Percentiles rank a stretch among this genome's conserved stretches.
Evolutionary conservation across 37 sponge, comb jelly and placozoan species (phyloP).

Genomic region (Ianthella basta): DNA sequence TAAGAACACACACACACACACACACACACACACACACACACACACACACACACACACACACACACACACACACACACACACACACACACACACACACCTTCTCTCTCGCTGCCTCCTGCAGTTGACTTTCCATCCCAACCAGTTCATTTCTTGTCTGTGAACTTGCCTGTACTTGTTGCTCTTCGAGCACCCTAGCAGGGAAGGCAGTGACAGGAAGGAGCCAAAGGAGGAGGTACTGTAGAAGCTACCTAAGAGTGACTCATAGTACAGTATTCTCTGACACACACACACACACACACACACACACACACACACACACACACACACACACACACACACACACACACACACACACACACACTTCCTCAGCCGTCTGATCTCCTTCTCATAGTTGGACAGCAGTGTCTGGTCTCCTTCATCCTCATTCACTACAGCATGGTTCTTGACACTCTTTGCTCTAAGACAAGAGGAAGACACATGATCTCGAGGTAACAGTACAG

Average conservation of each 20-base stretch:
- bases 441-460: constrained; percentile 89
- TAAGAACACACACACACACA: no score
- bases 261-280: not conserved
- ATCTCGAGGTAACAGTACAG: no score
- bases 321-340: not conserved
- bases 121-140: constrained; percentile 28
- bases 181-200: constrained; percentile 8
- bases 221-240: not conserved
- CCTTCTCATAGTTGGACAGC: constrained; percentile 82
- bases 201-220: not conserved
- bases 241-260: not conserved
- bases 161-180: constrained; percentile 9
- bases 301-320: not conserved
- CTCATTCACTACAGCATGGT: constrained; percentile 82
- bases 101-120: constrained; percentile 14
- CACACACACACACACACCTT: constrained; percentile 23
- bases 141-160: not conserved
- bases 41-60: constrained; percentile 17
- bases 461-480: no score
- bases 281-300: not conserved
- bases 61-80: constrained; percentile 24
- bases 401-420: constrained; percentile 87
- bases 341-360: not conserved
- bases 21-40: not conserved
- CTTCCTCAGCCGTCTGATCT: constrained; percentile 70